A percentile compares a stretch with the other conserved stretches of the same genome.
Evolutionary conservation across 2,888 invertebrate species (phyloP).

Genomic region (Sympetrum striolatum): DNA sequence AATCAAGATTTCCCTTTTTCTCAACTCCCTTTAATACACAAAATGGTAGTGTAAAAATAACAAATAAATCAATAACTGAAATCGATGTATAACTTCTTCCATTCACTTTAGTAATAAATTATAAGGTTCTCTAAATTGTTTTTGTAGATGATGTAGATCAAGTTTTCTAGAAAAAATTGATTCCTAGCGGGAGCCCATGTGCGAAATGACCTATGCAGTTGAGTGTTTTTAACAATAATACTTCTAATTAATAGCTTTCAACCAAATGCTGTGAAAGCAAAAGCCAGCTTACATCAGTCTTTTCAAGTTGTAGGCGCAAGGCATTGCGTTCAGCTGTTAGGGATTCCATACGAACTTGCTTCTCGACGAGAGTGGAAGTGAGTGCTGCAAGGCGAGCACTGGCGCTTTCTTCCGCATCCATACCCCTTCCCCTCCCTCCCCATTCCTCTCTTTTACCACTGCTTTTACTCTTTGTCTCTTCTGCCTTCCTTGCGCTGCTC

Average conservation of each 20-base stretch:
- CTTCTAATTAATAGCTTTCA: constrained; percentile 27
- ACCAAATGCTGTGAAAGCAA: constrained; percentile 55
- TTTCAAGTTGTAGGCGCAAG: constrained; percentile 81
- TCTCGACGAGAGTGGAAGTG: constrained; percentile 84
- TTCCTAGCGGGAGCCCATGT: too few relatives aligned
- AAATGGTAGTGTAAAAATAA: too few relatives aligned
- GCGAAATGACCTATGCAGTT: too few relatives aligned
- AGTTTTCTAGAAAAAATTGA: too few relatives aligned
- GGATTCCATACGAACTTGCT: constrained; percentile 84
- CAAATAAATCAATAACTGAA: too few relatives aligned
- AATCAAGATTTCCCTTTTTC: too few relatives aligned
- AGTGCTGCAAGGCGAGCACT: constrained; percentile 56
- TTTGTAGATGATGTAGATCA: too few relatives aligned
- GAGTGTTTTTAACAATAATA: too few relatives aligned
- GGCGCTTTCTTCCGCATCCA: not conserved
- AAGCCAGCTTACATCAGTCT: constrained; percentile 68
- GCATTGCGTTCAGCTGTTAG: constrained; percentile 87
- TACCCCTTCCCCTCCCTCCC: not conserved
- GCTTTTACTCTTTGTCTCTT: not conserved
- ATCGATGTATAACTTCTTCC: too few relatives aligned
- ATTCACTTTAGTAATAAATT: too few relatives aligned
- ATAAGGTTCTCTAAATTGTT: too few relatives aligned
- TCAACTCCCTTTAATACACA: too few relatives aligned
- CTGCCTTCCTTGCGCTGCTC: not conserved
- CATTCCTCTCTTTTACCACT: not conserved